Evolutionary conservation across 2,797 vertebrate species (phyloP).

Genomic region (Melanotaenia pygmaea): DNA sequence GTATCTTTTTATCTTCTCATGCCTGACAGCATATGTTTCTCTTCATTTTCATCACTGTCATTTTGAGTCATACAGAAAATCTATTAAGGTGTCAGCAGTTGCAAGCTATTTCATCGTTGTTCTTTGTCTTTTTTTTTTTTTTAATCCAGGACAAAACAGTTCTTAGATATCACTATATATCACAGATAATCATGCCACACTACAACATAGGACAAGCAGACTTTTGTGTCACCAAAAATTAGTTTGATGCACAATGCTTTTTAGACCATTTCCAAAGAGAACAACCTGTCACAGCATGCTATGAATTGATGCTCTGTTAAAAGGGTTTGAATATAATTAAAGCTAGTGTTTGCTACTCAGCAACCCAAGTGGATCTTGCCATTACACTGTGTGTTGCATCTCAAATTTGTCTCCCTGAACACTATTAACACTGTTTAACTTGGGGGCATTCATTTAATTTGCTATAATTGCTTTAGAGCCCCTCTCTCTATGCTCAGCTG

Average conservation of each 20-base stretch:
- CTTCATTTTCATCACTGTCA: conserved; percentile 75
- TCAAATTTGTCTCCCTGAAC: conserved; percentile 77
- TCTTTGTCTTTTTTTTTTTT: conserved; percentile 18
- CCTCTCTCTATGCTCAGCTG: conserved; percentile 66
- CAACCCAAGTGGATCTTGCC: conserved; percentile 74
- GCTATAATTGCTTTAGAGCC: conserved; percentile 79
- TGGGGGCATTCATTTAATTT: conserved; percentile 80
- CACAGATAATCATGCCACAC: conserved; percentile 37
- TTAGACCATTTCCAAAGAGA: conserved; percentile 63
- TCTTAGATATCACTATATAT: conserved; percentile 30
- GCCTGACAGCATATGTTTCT: conserved; percentile 72
- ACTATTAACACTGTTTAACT: conserved; percentile 81
- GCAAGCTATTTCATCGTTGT: conserved; percentile 60
- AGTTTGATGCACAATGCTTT: conserved; percentile 57
- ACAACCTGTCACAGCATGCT: conserved; percentile 71
- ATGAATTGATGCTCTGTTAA: conserved; percentile 74
- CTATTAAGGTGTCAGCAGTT: conserved; percentile 57
- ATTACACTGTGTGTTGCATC: conserved; percentile 77
- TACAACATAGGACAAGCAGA: conserved; percentile 42
- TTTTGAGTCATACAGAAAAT: conserved; percentile 64
- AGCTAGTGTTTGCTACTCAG: conserved; percentile 73
- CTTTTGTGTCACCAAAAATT: conserved; percentile 50
- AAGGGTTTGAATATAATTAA: conserved; percentile 79
- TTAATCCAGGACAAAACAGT: conserved; percentile 39
- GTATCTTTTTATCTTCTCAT: conserved; percentile 73